phyloP scores from a whole-genome alignment of 2,888 invertebrate species.

The Alviniconcha strummeri region DNA sequence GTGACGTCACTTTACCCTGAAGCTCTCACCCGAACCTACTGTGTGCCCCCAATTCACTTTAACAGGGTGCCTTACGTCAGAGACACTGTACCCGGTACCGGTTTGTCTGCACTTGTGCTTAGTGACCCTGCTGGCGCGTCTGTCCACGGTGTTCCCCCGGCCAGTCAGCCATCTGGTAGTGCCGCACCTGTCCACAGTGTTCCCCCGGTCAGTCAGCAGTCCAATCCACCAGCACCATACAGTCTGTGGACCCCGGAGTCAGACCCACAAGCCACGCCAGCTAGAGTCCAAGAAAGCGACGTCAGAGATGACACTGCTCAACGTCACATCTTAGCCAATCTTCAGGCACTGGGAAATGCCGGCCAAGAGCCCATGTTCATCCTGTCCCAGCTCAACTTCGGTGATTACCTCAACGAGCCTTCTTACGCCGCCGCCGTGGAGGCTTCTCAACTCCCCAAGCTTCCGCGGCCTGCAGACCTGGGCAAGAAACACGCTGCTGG shows the following conservation, averaged over 20 bases:
- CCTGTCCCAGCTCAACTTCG: slow-evolving; percentile 18
- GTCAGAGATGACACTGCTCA: slow-evolving; percentile 8
- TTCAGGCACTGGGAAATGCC: not conserved
- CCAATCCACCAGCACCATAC: not conserved
- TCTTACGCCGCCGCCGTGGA: not conserved
- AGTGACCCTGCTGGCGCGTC: no score
- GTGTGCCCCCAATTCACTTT: not conserved
- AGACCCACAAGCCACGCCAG: not conserved
- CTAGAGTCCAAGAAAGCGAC: not conserved
- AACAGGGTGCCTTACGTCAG: slow-evolving; percentile 2
- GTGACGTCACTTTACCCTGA: not conserved
- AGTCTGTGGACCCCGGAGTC: slow-evolving; percentile 4
- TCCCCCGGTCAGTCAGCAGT: no score
- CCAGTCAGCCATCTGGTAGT: no score
- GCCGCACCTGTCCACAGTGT: no score
- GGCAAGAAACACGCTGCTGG: not conserved
- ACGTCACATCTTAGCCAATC: slow-evolving; percentile 6
- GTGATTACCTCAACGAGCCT: slow-evolving; percentile 14
- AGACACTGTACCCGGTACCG: not conserved
- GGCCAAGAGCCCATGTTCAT: slow-evolving; percentile 19
- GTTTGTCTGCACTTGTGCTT: not conserved
- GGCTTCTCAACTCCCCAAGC: not conserved
- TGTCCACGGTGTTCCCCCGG: no score
- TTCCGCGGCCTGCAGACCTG: not conserved
- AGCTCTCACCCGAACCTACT: not conserved